These are phyloP conservation scores for Armadillidium nasatum DNA, from an alignment of 1,140 invertebrate species.

Conservation along the genomic window DNA sequence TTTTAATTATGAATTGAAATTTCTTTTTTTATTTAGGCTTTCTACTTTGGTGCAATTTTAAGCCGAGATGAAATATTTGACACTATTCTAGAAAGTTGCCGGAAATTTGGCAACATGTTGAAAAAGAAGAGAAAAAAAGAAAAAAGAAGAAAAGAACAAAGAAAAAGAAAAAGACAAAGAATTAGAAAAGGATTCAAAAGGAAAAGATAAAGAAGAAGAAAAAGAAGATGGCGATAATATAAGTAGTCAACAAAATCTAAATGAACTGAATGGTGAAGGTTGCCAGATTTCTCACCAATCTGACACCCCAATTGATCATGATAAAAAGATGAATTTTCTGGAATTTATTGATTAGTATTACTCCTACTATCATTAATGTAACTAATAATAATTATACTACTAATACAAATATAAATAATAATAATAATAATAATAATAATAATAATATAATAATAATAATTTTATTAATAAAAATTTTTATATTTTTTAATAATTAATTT, in stretches of 20 bases:
- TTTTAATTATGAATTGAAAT: neutral
- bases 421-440: constrained; percentile 15
- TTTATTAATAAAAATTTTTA: neutral
- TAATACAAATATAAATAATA: neutral
- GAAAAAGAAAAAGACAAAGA: neutral
- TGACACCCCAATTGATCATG: neutral
- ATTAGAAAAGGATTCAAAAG: too few species aligned
- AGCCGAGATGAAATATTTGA: neutral
- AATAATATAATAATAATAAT: constrained; percentile 4
- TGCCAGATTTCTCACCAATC: neutral
- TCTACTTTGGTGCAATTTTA: neutral
- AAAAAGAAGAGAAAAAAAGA: neutral
- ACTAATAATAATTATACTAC: neutral
- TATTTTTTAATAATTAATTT: neutral
- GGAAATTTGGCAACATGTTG: neutral
- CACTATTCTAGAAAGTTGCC: neutral
- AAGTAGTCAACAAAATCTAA: neutral
- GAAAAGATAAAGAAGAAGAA: neutral
- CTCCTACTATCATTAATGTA: neutral
- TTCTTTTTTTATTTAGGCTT: neutral
- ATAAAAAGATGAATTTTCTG: neutral
- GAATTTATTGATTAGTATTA: constrained; percentile 3
- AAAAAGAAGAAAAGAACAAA: neutral
- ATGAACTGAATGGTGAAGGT: too few species aligned
- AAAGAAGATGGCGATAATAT: neutral